These are phyloP conservation scores for Camponotus fellah DNA, from an alignment of 2,888 invertebrate species.

Conservation along the genomic window DNA sequence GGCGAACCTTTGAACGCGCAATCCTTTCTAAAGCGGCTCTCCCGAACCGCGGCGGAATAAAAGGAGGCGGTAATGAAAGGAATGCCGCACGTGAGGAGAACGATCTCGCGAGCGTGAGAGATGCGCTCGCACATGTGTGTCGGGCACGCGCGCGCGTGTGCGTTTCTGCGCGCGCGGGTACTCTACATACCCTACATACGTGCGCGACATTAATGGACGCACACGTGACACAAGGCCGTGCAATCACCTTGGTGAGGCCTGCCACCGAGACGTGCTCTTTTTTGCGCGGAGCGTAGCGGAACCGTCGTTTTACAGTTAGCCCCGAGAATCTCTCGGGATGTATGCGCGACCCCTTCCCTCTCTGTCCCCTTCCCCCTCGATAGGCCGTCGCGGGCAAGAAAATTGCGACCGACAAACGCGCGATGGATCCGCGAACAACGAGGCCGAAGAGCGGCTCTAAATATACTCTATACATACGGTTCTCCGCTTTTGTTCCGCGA, in stretches of 20 bases:
- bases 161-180: neutral
- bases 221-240: slow-evolving; percentile 83
- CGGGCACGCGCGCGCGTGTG: neutral
- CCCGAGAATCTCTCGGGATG: slow-evolving; percentile 44
- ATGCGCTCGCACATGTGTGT: neutral
- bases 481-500: neutral
- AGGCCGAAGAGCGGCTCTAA: slow-evolving; percentile 1
- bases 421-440: neutral
- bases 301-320: slow-evolving; percentile 81
- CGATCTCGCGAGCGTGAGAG: slow-evolving; percentile 22
- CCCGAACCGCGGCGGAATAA: slow-evolving; percentile 24
- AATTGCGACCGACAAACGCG: slow-evolving; percentile 19
- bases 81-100: slow-evolving; percentile 59
- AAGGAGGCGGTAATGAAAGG: slow-evolving; percentile 55
- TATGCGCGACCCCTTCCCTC: slow-evolving; percentile 16
- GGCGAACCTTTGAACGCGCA: slow-evolving; percentile 29
- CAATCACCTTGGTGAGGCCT: slow-evolving; percentile 82
- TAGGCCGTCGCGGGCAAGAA: slow-evolving; percentile 11
- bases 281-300: slow-evolving; percentile 79
- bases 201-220: slow-evolving; percentile 70
- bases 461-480: neutral
- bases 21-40: slow-evolving; percentile 54
- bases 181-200: slow-evolving; percentile 44
- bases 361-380: neutral
- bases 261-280: slow-evolving; percentile 70